Base-by-base conservation (phyloP, 2,888 invertebrate genomes). In the Cheilosia urbana region DNA sequence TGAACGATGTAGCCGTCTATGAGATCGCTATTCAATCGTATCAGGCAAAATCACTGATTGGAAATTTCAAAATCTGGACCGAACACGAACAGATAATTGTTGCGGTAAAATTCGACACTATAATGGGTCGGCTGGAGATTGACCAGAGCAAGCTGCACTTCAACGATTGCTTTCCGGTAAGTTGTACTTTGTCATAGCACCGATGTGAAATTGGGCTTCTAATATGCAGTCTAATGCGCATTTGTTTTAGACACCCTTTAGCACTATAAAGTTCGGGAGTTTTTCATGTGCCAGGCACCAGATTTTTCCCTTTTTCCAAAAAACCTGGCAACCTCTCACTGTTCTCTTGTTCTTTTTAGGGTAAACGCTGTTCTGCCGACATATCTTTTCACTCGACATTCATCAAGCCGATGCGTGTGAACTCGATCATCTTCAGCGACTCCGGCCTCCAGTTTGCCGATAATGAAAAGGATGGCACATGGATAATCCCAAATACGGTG, bases 311-410 rank as follows among this genome's bases (percentile, higher is more conserved):
- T 21, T 27, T 27, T 27, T 6, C 1, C 5, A 1, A 6, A 27
- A 27, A 27, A 40, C 5, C n/a, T 21, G 9, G 9, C 30, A 21
- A 27, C 27, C n/a, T 9, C 17, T 47, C 7, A 7, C 9, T 17
- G 17, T 58, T 17, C 17, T 34, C 9, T 42, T 13, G 11, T 27
- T 57, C 1, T 27, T 89, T 88, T 17, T 65, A 96, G 96, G 96
- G 96, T 87, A 96, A 96, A 92, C 94, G 96, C 87, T 96, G 96
- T 90, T 94, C 94, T 63, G 95, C 96, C 89, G 95, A 96, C 88
- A 93, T 98, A 81, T 94, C 95, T 90, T 94, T 98, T 87, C 95
- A 96, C 90, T 98, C 96, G 89, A 95, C 95, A 5, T 98, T 97
- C 93, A 93, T 95, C 88, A 95, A 96, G 89, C 94, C 95, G 65